phyloP scores from a whole-genome alignment of 1,140 invertebrate genomes.

The Drosophila kohkoa region DNA sequence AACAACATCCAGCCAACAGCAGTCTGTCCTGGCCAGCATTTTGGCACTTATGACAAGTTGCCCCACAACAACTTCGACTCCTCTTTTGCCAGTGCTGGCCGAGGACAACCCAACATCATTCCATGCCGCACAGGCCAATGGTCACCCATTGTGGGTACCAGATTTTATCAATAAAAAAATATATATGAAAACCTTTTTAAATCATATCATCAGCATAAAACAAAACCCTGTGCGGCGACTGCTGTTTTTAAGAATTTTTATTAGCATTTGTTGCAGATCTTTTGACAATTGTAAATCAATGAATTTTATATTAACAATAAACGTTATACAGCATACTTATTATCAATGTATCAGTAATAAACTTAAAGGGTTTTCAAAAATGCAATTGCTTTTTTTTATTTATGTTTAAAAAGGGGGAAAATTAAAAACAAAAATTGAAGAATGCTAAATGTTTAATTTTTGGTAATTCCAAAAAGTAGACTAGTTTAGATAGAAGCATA shows the following conservation, averaged over 20 bases:
- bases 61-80: conserved; percentile 29
- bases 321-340: conserved; percentile 23
- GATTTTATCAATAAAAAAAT: conserved; percentile 36
- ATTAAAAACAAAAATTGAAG: neutral
- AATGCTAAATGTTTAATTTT: no score
- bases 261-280: conserved; percentile 21
- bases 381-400: neutral
- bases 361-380: conserved; percentile 72
- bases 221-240: conserved; percentile 52
- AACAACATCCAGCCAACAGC: conserved; percentile 26
- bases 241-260: conserved; percentile 22
- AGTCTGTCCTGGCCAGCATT: conserved; percentile 44
- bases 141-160: conserved; percentile 17
- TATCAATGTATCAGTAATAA: conserved; percentile 59
- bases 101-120: conserved; percentile 43
- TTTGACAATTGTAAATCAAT: conserved; percentile 42
- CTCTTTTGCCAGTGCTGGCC: conserved; percentile 45
- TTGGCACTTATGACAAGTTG: conserved; percentile 73
- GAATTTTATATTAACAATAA: conserved; percentile 47
- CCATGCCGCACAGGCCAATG: conserved; percentile 55
- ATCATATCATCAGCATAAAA: conserved; percentile 12
- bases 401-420: no score
- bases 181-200: conserved; percentile 56
- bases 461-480: no score
- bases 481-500: no score